These are phyloP conservation scores for Columba guinea DNA, from an alignment of 2,797 vertebrate genomes.

Conservation along the genomic window DNA sequence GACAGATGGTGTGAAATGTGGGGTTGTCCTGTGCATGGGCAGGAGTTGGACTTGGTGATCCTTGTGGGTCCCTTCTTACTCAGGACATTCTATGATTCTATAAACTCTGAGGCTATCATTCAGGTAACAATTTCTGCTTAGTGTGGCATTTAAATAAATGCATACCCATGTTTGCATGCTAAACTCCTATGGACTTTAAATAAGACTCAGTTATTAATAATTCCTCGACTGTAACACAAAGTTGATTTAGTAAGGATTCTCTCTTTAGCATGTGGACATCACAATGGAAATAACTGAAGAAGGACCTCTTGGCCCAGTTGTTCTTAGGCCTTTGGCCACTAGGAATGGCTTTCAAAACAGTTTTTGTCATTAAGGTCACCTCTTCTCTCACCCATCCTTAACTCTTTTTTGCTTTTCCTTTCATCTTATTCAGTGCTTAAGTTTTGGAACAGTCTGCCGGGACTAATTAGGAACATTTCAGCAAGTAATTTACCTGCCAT, in stretches of 20 bases:
- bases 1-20: too few relatives aligned
- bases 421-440: neutral
- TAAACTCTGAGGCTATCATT: neutral
- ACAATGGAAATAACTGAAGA: neutral
- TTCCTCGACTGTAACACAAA: neutral
- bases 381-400: neutral
- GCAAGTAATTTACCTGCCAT: neutral
- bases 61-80: too few relatives aligned
- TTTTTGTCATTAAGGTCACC: neutral
- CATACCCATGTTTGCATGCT: neutral
- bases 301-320: neutral
- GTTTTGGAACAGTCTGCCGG: neutral
- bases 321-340: neutral
- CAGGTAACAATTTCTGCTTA: neutral
- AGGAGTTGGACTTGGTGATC: too few relatives aligned
- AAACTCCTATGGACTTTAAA: neutral
- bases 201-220: neutral
- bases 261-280: neutral
- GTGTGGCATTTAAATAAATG: neutral
- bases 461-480: neutral
- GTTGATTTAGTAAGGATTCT: neutral
- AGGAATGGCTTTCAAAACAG: neutral
- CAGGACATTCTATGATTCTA: neutral
- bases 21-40: too few relatives aligned
- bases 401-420: neutral